phyloP scores from a whole-genome alignment of 2,797 vertebrate genomes.

The Cyclura pinguis region DNA sequence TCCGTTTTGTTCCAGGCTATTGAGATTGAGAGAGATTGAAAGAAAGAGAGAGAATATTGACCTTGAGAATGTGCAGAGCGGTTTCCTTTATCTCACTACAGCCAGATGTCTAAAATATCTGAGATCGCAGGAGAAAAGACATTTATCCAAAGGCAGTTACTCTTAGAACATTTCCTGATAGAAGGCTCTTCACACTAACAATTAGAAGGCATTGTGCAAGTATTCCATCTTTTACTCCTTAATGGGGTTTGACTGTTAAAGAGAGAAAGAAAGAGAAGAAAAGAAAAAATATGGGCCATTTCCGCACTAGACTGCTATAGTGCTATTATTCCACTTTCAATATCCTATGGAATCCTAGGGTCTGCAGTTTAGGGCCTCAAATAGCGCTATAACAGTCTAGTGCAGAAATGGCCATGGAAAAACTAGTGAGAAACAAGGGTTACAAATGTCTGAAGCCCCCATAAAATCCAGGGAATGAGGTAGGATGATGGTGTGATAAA shows the following conservation, averaged over 20 bases:
- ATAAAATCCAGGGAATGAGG: no score
- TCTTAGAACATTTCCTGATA: background rate
- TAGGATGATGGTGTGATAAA: no score
- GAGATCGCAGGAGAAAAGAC: background rate
- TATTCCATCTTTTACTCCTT: background rate
- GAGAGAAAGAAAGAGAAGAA: background rate
- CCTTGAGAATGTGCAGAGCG: background rate
- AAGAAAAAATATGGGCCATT: background rate
- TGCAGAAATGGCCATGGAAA: background rate
- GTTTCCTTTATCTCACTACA: constrained; percentile 22
- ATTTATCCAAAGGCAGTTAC: background rate
- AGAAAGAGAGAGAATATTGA: background rate
- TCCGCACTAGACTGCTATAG: no score
- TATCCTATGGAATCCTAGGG: no score
- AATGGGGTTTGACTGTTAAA: background rate
- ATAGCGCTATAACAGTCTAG: no score
- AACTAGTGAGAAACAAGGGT: no score
- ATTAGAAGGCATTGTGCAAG: background rate
- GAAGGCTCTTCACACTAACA: background rate
- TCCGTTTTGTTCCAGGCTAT: background rate
- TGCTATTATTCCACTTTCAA: no score
- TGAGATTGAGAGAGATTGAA: background rate
- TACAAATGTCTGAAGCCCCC: no score
- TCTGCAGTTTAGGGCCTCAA: no score
- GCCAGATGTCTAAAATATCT: background rate